phyloP scores from a whole-genome alignment of 2,797 vertebrate genomes.

The Hyperoplus lanceolatus region DNA sequence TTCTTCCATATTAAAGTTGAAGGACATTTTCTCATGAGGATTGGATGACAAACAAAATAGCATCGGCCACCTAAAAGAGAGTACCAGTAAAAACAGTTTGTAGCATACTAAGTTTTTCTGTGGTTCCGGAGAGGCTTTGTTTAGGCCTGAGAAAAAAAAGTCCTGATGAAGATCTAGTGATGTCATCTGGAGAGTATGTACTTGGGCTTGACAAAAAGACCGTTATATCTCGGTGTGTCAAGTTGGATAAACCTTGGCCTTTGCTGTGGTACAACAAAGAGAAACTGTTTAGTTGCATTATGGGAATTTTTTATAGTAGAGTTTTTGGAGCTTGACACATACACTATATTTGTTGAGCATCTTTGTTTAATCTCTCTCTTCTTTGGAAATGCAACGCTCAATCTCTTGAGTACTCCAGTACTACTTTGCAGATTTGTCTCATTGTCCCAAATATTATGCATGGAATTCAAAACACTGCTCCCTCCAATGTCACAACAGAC shows the following conservation, averaged over 20 bases:
- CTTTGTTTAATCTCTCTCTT: accelerated
- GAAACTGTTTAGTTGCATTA: background rate
- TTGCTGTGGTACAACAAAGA: background rate
- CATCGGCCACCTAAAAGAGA: no score
- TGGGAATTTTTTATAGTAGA: background rate
- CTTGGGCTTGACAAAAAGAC: background rate
- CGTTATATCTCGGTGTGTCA: background rate
- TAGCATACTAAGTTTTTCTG: background rate
- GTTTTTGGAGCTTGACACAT: background rate
- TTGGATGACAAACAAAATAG: no score
- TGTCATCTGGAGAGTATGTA: background rate
- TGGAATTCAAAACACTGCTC: no score
- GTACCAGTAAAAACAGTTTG: background rate
- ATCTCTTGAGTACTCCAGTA: background rate
- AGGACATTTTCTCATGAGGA: background rate
- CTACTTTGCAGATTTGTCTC: background rate
- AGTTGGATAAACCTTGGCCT: background rate
- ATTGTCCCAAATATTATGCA: background rate
- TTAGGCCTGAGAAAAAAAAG: background rate
- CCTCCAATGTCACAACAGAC: background rate
- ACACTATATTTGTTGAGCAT: background rate
- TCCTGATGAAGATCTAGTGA: background rate
- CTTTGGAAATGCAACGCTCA: background rate
- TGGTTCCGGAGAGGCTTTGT: background rate
- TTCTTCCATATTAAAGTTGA: background rate